Evolutionary conservation across 2,113 vertebrate genomes (phyloP).

Genomic region (Connochaetes taurinus): DNA sequence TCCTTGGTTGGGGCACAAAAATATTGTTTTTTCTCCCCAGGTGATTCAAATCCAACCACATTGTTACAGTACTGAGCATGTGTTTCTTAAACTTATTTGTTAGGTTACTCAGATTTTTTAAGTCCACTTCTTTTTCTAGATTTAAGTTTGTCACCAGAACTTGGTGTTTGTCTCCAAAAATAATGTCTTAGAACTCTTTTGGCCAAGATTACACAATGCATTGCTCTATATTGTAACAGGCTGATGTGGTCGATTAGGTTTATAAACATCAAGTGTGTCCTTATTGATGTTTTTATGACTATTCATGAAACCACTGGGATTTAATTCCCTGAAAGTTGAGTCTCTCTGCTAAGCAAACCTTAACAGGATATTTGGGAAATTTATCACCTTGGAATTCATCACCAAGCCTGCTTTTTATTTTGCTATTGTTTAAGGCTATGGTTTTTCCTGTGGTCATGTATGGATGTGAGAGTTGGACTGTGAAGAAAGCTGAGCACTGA

Average conservation of each 20-base stretch:
- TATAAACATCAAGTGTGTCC: background rate
- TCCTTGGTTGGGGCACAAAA: background rate
- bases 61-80: background rate
- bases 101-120: background rate
- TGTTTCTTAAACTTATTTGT: background rate
- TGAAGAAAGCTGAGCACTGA: too few relatives aligned
- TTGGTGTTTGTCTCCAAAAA: background rate
- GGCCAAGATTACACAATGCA: background rate
- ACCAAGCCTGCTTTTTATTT: background rate
- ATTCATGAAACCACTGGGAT: background rate
- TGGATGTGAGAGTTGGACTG: too few relatives aligned
- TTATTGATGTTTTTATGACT: background rate
- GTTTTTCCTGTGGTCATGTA: too few relatives aligned
- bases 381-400: background rate
- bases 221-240: background rate
- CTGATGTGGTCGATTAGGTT: background rate
- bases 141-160: background rate
- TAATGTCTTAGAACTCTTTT: background rate
- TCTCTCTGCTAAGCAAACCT: background rate
- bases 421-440: background rate
- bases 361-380: background rate
- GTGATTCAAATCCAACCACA: background rate
- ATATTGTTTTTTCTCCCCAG: background rate
- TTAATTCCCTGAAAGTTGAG: background rate
- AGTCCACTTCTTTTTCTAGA: background rate